These are phyloP conservation scores for Bombus consobrinus DNA, from an alignment of 1,140 invertebrate genomes.

Conservation along the genomic window DNA sequence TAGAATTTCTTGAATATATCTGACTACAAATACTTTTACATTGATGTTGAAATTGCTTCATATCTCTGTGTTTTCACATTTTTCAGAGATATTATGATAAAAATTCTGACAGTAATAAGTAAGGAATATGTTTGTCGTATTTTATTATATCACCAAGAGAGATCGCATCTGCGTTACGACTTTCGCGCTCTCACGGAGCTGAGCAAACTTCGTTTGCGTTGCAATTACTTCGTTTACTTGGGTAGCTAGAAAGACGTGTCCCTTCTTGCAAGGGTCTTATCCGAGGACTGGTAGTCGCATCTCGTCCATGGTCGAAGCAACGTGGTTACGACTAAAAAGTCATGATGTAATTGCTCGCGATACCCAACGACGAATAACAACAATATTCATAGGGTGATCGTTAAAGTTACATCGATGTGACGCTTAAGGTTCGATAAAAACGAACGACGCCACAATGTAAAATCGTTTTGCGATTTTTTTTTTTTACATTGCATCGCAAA, in stretches of 20 bases:
- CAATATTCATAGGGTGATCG: neutral
- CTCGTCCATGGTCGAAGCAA: neutral
- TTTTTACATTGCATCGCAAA: no score
- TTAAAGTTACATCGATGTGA: neutral
- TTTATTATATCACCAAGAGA: neutral
- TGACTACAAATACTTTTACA: neutral
- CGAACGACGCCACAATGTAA: no score
- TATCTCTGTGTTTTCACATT: neutral
- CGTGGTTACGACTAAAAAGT: neutral
- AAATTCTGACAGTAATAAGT: neutral
- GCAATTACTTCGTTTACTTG: slow-evolving; percentile 13
- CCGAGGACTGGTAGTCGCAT: neutral
- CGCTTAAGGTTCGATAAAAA: neutral
- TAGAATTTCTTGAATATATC: neutral
- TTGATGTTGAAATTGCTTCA: neutral
- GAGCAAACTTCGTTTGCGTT: neutral
- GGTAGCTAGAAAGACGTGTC: neutral
- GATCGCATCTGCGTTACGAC: no score
- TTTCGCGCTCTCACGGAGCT: neutral
- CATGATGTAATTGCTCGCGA: neutral
- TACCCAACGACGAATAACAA: neutral
- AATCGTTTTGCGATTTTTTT: no score
- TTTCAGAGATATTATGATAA: neutral
- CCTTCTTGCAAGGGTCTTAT: neutral
- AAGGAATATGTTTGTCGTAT: neutral